A percentile compares a stretch with the other conserved stretches of the same genome.
Evolutionary conservation across 2,888 invertebrate genomes (phyloP).

Genomic region (Hypercompe scribonia): DNA sequence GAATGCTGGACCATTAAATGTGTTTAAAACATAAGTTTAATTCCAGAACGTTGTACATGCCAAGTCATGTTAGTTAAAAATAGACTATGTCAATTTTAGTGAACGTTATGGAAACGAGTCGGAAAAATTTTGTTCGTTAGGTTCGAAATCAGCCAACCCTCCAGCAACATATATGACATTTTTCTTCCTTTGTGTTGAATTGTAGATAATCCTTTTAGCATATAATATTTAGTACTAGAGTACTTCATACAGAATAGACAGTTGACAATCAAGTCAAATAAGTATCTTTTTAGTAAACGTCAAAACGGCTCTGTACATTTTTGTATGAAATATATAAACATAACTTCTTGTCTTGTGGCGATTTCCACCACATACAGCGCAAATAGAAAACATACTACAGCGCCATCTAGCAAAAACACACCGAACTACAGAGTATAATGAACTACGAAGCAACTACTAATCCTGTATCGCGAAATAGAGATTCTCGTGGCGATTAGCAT

Average conservation of each 20-base stretch:
- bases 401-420: too few species aligned
- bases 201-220: not conserved
- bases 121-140: not conserved
- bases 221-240: not conserved
- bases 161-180: not conserved
- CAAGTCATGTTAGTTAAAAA: not conserved
- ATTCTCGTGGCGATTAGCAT: too few species aligned
- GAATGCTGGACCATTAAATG: conserved; percentile 6
- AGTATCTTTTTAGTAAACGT: not conserved
- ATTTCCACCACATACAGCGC: too few species aligned
- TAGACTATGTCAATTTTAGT: not conserved
- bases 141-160: not conserved
- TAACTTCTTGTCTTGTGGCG: too few species aligned
- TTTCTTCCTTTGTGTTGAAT: not conserved
- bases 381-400: too few species aligned
- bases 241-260: not conserved
- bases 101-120: not conserved
- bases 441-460: too few species aligned
- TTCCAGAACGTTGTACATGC: not conserved
- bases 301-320: too few species aligned
- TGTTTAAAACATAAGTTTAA: not conserved
- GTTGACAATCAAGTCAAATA: not conserved
- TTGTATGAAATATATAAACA: not conserved
- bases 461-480: too few species aligned
- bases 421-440: too few species aligned